Evolutionary conservation across 1,140 invertebrate species (phyloP), one percentile per base, ranked within the genome.

Genomic region (Drosophila ananassae): DNA sequence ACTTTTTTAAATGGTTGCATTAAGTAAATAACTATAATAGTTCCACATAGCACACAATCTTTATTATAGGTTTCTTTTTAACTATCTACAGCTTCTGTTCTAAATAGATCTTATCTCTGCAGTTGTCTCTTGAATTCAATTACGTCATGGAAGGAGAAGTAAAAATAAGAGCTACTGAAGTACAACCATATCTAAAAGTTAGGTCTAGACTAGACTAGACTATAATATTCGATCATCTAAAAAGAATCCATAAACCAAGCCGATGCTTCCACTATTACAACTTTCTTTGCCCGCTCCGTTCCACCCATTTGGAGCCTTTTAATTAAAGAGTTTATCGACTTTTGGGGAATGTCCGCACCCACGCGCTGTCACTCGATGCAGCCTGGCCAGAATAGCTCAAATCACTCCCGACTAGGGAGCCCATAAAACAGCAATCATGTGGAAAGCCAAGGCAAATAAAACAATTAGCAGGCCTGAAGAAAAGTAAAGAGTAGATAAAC

Each of bases 381-480:
- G 46, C 57, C 28, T 52, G 28, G 17, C 21, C 17, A 44, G 21
- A 62, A 24, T 12, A 22, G 6, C 32, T 41, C 12, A 34, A 63
- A 63, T 25, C 32, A 50, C 48, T 51, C 21, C 17, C 63, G 32
- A n/a, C 28, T n/a, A 37, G 22, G 54, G 48, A 13, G 54, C 50
- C 54, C 61, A 79, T 79, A 79, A 67, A 79, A 60, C 64, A 66
- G 80, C 73, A 58, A 73, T 85, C 81, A 85, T 77, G 73, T 87
- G 82, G 77, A 87, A 87, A 85, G 82, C 57, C 47, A 72, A 71
- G 46, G 10, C 61, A 85, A 81, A 85, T 87, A 85, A 85, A 71
- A 56, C 68, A 85, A 78, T 87, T 87, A 85, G 82, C 81, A 52
- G 67, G 59, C 55, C 21, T 32, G 46, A 25, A 47, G 57, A 67